Percentiles rank a stretch among this genome's conserved stretches.
Evolutionary conservation across 2,888 invertebrate genomes (phyloP).

Genomic region (Carcina quercana): DNA sequence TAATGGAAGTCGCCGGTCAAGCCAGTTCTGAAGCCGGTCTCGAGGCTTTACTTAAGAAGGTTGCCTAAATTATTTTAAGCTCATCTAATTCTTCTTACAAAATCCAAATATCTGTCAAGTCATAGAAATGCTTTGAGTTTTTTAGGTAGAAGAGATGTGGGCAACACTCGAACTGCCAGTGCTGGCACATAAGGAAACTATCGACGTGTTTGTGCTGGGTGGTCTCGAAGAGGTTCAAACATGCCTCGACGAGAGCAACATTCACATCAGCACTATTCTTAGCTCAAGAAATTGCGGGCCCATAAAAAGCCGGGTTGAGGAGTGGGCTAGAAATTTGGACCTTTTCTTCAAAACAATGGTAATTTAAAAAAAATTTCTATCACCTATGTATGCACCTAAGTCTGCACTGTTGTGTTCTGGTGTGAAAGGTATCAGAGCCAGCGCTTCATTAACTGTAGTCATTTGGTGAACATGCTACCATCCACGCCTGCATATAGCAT

Average conservation of each 20-base stretch:
- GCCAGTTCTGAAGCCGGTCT: conserved; percentile 91
- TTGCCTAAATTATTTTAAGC: too few relatives aligned
- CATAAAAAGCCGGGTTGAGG: conserved; percentile 86
- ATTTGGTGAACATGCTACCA: too few relatives aligned
- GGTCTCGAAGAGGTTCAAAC: conserved; percentile 89
- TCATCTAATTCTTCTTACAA: too few relatives aligned
- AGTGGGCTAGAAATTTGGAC: conserved; percentile 85
- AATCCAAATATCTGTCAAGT: too few relatives aligned
- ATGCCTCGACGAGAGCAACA: conserved; percentile 88
- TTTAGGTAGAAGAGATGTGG: conserved; percentile 88
- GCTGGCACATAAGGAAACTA: conserved; percentile 84
- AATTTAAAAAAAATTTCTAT: too few relatives aligned
- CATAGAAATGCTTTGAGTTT: background rate
- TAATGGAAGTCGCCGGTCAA: conserved; percentile 90
- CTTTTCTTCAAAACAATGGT: conserved; percentile 87
- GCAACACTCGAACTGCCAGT: conserved; percentile 85
- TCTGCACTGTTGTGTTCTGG: too few relatives aligned
- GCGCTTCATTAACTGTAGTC: too few relatives aligned
- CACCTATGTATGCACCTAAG: too few relatives aligned
- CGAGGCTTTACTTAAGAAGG: conserved; percentile 85
- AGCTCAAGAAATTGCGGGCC: conserved; percentile 91
- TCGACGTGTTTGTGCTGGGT: conserved; percentile 89
- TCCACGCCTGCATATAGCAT: too few relatives aligned
- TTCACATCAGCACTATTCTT: conserved; percentile 89
- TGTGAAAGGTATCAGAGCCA: too few relatives aligned